Conservation (phyloP, 2,113 vertebrate species). For the Himantopus leucocephalus region DNA sequence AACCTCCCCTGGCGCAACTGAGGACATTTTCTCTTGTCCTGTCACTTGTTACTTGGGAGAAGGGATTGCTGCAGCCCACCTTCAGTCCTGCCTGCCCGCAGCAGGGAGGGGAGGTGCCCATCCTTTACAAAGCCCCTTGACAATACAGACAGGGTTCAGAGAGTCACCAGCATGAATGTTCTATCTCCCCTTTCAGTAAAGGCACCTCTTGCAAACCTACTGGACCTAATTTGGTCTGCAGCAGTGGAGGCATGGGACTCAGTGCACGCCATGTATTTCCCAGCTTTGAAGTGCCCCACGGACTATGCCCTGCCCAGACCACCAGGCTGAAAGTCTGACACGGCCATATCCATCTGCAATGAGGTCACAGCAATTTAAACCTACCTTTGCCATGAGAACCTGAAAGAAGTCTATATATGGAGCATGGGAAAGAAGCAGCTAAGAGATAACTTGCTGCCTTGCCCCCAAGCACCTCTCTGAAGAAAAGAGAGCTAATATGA, state of each 20-base stretch:
- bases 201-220: background rate
- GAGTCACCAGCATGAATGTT: background rate
- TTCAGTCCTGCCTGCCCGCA: background rate
- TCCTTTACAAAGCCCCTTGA: background rate
- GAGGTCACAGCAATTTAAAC: background rate
- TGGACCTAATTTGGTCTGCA: background rate
- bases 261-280: fast-evolving
- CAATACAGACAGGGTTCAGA: background rate
- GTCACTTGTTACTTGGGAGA: no score
- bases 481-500: background rate
- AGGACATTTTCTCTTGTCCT: no score
- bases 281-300: background rate
- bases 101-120: background rate
- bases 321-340: background rate
- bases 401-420: background rate
- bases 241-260: background rate
- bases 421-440: background rate
- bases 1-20: no score
- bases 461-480: background rate
- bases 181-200: background rate
- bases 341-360: background rate
- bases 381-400: background rate
- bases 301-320: background rate
- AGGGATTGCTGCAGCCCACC: background rate
- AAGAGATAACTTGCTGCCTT: background rate